Evolutionary conservation across 1,140 invertebrate genomes (phyloP), one percentile per base, ranked within the genome.

Genomic region (Pararge aegeria): DNA sequence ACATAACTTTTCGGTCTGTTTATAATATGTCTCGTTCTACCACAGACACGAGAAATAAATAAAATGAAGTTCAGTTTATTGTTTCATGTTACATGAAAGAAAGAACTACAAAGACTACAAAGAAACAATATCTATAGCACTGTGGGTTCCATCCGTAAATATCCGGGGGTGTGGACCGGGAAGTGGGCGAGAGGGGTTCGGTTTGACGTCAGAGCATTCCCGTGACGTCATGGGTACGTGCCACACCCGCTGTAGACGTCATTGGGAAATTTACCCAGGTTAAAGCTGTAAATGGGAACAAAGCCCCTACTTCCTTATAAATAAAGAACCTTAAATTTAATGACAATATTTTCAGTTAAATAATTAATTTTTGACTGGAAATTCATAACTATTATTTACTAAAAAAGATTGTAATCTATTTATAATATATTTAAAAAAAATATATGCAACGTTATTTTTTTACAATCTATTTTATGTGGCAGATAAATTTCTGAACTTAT

Each of bases 221-320:
- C 54, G 80, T 89, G 86, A 87, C 86, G 86, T 87, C 86, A 87
- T 77, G 70, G 73, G 70, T 71, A 63, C 67, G 59, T 75, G 82
- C 86, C 86, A 89, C 86, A 89, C 86, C 86, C 86, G 77, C 80
- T 51, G 73, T 86, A 86, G 75, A 89, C 86, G 83, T 89, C 83
- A 89, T 78, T 68, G 61, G 27, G 27, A 51, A 46, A 48, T 38
- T 10, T 46, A 34, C 59, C 50, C 49, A 55, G 44, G 7, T 55
- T 51, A 51, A 30, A 55, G 21, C 27, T 57, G 4, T 49, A 21
- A 37, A 9, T 27, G 9, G 0, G 4, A 20, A 19, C 42, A 46
- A 46, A 46, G 42, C 16, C 13, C 18, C 27, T 27, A 1, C 10
- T 34, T 34, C 12, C 3, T 12, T 34, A 34, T 7, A 34, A 34